A percentile compares a stretch with the other conserved stretches of the same genome.
Conservation (phyloP, 2,113 vertebrate species). For the Sebastes schlegelii region DNA sequence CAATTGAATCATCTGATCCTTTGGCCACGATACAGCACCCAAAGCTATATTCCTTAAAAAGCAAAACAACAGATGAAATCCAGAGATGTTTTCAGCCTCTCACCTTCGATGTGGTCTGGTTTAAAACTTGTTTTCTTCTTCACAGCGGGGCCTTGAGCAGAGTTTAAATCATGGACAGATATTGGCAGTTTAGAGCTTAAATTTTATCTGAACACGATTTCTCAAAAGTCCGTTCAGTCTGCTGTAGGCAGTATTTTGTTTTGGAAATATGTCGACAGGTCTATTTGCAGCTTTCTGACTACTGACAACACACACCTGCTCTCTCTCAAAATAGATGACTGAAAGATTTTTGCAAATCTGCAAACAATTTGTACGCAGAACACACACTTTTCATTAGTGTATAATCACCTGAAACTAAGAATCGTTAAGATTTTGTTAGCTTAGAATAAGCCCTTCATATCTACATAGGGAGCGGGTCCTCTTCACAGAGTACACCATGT, state of each 20-base stretch:
- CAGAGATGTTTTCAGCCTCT: neutral
- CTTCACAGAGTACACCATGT: no score
- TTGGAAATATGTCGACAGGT: slow-evolving; percentile 27
- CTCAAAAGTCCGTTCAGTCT: neutral
- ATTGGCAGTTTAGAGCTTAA: neutral
- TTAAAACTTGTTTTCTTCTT: neutral
- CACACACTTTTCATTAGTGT: no score
- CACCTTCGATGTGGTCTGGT: neutral
- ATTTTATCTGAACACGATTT: neutral
- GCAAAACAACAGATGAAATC: neutral
- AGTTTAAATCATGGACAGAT: neutral
- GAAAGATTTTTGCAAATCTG: neutral
- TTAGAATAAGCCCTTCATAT: no score
- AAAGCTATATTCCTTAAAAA: neutral
- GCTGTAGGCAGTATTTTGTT: slow-evolving; percentile 15
- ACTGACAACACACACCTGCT: neutral
- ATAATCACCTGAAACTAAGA: no score
- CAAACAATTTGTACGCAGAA: neutral
- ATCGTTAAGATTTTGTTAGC: no score
- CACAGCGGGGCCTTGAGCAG: neutral
- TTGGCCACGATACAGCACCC: neutral
- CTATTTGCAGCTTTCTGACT: slow-evolving; percentile 2
- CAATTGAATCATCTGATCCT: slow-evolving; percentile 11
- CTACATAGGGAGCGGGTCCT: no score
- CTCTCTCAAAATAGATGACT: neutral